Percentiles rank a stretch among this genome's conserved stretches.
Evolutionary conservation across 2,888 invertebrate genomes (phyloP).

Genomic region (Amphimallon solstitiale): DNA sequence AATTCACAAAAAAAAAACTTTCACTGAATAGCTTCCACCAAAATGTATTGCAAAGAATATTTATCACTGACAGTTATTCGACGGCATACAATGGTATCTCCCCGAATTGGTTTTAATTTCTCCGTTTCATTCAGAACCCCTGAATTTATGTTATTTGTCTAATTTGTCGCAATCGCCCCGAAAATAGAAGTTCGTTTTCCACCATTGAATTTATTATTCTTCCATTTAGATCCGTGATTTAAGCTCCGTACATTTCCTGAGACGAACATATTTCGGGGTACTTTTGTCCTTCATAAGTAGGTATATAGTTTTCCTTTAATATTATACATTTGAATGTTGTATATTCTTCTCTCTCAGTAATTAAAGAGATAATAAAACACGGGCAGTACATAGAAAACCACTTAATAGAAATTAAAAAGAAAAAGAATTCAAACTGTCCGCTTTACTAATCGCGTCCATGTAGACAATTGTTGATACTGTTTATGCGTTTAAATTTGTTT

Average conservation of each 20-base stretch:
- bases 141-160: slow-evolving; percentile 15
- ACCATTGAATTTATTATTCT: slow-evolving; percentile 1
- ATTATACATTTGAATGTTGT: too few relatives aligned
- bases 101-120: not conserved
- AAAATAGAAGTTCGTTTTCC: slow-evolving; percentile 12
- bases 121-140: not conserved
- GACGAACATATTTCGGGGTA: too few relatives aligned
- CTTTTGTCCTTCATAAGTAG: too few relatives aligned
- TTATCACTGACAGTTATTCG: too few relatives aligned
- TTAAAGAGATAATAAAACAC: slow-evolving; percentile 27
- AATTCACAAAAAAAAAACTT: too few relatives aligned
- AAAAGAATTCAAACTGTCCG: not conserved
- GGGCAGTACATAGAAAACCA: slow-evolving; percentile 7
- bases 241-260: not conserved
- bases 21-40: too few relatives aligned
- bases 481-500: slow-evolving; percentile 18
- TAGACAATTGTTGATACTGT: slow-evolving; percentile 14
- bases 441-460: slow-evolving; percentile 17
- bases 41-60: too few relatives aligned
- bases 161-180: not conserved
- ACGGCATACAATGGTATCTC: not conserved
- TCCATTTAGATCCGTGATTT: slow-evolving; percentile 1
- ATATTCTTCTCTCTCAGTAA: not conserved
- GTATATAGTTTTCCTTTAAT: too few relatives aligned
- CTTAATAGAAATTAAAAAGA: slow-evolving; percentile 7